Base-by-base conservation (phyloP, 2,888 invertebrate genomes). In the Meta bourneti region DNA sequence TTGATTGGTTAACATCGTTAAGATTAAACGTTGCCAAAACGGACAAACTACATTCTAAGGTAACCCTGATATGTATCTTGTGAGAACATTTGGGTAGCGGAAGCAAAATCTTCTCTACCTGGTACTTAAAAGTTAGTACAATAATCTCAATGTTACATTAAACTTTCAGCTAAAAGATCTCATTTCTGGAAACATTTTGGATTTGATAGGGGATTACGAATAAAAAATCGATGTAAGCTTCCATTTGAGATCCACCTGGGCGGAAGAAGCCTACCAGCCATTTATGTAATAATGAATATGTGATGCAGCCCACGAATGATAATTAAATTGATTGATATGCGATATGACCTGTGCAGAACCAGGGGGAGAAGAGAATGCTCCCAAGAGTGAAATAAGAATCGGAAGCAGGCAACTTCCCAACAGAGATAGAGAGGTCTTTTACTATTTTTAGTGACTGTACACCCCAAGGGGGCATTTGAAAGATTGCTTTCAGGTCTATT, bases 401-500 rank as follows among this genome's bases (percentile, higher is more conserved):
- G 9, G 51, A 84, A 54, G 48, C 34, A 48, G 48, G 75, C 61
- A 69, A 61, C 74, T 34, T 75, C 54, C 9, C 61, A 52, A 52
- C 11, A 69, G 20, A 84, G 49, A 61, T 74, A 20, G 84, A 69
- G 48, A 48, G 9, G 61, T 69, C 74, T 72, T 9, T 74, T 72
- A 52, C 80, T 88, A 88, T 88, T 88, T 88, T 81, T 88, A 81
- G 88, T 52, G 74, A 74, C 80, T 81, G 81, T 79, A 88, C 72
- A 81, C 88, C 74, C 11, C 61, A 16, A 81, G 80, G 74, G 81
- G 80, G 71, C 80, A 88, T 88, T 88, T 88, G 80, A 88, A 88
- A 88, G 81, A 88, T 75, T 81, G 75, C 88, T 81, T 81, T 88
- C 34, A 74, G 78, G 88, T 79, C 74, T 88, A 88, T 88, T 88